These are phyloP conservation scores for Paratilapia polleni DNA, from an alignment of 2,113 vertebrate genomes.

Conservation along the genomic window DNA sequence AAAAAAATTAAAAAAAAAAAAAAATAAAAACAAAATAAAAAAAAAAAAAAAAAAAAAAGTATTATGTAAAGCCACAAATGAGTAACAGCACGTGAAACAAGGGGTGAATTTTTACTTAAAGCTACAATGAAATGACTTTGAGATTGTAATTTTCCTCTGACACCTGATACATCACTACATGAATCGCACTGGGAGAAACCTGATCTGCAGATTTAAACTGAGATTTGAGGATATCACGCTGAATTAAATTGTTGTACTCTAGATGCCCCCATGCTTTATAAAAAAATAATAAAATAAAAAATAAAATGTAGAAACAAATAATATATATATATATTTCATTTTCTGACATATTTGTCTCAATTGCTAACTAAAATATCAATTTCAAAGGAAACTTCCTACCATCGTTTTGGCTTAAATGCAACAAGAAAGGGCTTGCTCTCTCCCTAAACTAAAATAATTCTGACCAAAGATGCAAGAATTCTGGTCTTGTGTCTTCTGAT, in stretches of 20 bases:
- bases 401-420: not conserved
- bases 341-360: not conserved
- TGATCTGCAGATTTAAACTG: not conserved
- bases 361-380: too few relatives aligned
- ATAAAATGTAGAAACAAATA: not conserved
- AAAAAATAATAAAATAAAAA: not conserved
- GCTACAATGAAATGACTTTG: not conserved
- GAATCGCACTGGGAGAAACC: not conserved
- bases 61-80: not conserved
- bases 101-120: not conserved
- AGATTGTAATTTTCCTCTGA: not conserved
- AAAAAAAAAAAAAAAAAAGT: too few relatives aligned
- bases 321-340: not conserved
- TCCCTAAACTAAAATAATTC: not conserved
- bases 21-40: too few relatives aligned
- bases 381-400: not conserved
- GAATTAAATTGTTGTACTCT: not conserved
- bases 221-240: not conserved
- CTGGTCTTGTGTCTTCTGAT: not conserved
- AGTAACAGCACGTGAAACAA: not conserved
- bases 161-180: not conserved
- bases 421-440: not conserved
- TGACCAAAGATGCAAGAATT: not conserved
- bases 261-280: not conserved
- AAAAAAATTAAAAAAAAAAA: too few relatives aligned